phyloP scores from a whole-genome alignment of 2,888 invertebrate genomes.

The Ennomos fuscantarius region DNA sequence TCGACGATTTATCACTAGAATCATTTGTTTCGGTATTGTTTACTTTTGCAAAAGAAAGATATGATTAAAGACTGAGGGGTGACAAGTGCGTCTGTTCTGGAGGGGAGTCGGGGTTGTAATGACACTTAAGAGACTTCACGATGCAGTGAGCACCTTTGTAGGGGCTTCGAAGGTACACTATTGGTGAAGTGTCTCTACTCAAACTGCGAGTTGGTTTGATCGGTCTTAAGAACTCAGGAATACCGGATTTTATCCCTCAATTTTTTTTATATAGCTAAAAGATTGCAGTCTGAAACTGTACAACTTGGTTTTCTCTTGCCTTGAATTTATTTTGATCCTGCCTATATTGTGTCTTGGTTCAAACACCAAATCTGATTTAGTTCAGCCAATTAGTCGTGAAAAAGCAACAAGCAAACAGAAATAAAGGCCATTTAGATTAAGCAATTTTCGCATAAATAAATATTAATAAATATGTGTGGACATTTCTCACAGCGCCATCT shows the following conservation, averaged over 20 bases:
- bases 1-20: conserved; percentile 68
- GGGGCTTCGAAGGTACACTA: conserved; percentile 12
- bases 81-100: conserved; percentile 33
- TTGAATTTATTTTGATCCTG: too few relatives aligned
- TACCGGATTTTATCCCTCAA: conserved; percentile 8
- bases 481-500: too few relatives aligned
- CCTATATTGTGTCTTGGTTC: too few relatives aligned
- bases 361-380: too few relatives aligned
- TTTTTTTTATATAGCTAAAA: not conserved
- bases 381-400: too few relatives aligned
- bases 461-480: too few relatives aligned
- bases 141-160: conserved; percentile 28
- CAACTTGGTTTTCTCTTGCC: not conserved
- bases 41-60: conserved; percentile 46
- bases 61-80: conserved; percentile 35
- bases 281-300: not conserved
- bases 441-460: too few relatives aligned
- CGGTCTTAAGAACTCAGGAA: conserved; percentile 16
- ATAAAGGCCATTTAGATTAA: too few relatives aligned
- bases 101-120: conserved; percentile 45
- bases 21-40: conserved; percentile 69
- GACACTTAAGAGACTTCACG: conserved; percentile 33
- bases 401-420: too few relatives aligned
- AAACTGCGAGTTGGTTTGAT: conserved; percentile 11
- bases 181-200: conserved; percentile 10